phyloP scores from a whole-genome alignment of 2,888 invertebrate genomes.

The Patella caerulea region DNA sequence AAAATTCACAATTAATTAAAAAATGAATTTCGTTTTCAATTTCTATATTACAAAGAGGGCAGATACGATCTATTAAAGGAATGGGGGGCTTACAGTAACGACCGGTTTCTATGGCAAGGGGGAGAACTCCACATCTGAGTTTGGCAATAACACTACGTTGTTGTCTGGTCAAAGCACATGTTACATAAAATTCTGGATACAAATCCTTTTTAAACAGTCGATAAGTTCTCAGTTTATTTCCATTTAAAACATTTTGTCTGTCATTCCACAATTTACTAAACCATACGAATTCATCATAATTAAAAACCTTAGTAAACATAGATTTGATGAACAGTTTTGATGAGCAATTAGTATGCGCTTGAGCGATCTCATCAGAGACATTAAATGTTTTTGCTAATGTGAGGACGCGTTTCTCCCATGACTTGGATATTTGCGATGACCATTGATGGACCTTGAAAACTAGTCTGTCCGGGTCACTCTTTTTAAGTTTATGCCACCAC shows the following conservation, averaged over 20 bases:
- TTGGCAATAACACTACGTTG: neutral
- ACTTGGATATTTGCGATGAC: too few species aligned
- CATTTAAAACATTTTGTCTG: neutral
- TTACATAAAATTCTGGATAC: neutral
- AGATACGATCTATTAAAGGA: neutral
- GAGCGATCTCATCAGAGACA: too few species aligned
- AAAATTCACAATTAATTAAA: neutral
- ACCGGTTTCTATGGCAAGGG: conserved; percentile 3
- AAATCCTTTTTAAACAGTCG: neutral
- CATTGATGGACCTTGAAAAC: too few species aligned
- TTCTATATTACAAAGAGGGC: neutral
- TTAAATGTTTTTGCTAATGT: too few species aligned
- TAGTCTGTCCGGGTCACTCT: too few species aligned
- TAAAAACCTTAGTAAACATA: too few species aligned
- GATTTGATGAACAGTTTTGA: too few species aligned
- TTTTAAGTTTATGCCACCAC: neutral
- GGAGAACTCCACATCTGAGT: conserved; percentile 3
- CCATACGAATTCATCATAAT: neutral
- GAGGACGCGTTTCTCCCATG: too few species aligned
- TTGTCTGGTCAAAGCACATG: neutral
- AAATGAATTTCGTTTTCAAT: neutral
- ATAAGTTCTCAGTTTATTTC: conserved; percentile 3
- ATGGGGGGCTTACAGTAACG: neutral
- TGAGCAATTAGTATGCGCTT: too few species aligned
- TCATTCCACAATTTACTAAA: neutral